Conservation (phyloP, 2,797 vertebrate genomes). For the Sphenodon punctatus region DNA sequence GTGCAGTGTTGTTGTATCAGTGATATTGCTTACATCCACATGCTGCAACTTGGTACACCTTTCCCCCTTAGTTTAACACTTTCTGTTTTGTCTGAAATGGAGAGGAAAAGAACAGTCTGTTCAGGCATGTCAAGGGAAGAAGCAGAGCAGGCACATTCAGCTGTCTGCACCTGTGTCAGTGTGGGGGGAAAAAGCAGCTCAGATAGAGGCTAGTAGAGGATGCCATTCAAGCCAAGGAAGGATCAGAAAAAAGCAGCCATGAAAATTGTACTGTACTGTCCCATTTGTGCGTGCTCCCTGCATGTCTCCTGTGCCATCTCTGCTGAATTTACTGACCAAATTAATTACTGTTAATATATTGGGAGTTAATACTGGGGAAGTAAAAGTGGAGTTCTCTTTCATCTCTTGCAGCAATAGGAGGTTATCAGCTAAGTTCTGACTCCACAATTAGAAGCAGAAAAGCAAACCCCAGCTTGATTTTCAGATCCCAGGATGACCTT, state of each 20-base stretch:
- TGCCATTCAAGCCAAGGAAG: not conserved
- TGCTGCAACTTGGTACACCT: not conserved
- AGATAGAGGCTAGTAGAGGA: too few relatives aligned
- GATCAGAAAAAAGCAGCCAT: not conserved
- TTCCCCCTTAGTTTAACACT: not conserved
- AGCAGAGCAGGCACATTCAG: not conserved
- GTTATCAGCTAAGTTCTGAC: too few relatives aligned
- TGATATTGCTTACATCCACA: not conserved
- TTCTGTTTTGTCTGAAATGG: not conserved
- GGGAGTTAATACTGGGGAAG: too few relatives aligned
- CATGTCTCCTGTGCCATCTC: not conserved
- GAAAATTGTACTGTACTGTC: not conserved
- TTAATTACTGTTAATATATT: too few relatives aligned
- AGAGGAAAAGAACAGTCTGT: not conserved
- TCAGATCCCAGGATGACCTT: not conserved
- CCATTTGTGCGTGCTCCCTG: not conserved
- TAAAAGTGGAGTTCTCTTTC: not conserved
- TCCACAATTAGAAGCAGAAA: not conserved
- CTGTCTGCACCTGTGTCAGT: not conserved
- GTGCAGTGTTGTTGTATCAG: not conserved
- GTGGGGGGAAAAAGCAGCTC: too few relatives aligned
- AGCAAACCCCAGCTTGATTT: not conserved
- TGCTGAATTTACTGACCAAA: not conserved
- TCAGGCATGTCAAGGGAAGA: not conserved
- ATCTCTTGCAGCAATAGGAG: too few relatives aligned